These are phyloP conservation scores for Nomada flava DNA, from an alignment of 2,888 invertebrate species.

Conservation along the genomic window DNA sequence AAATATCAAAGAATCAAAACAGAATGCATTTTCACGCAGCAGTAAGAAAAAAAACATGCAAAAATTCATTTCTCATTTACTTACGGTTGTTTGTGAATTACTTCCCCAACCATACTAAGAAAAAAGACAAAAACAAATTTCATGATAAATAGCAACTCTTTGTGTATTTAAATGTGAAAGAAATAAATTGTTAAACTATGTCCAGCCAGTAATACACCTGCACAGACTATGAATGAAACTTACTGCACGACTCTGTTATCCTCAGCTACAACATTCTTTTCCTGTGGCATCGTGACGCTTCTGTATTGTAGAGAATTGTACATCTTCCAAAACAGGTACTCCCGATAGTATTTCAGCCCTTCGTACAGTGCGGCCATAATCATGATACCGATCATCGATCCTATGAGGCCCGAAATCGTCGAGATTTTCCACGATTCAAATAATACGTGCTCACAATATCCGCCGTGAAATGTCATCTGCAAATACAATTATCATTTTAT, in stretches of 20 bases:
- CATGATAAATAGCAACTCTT: conserved; percentile 18
- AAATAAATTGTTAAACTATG: background rate
- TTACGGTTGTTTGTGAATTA: conserved; percentile 91
- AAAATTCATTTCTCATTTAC: conserved; percentile 79
- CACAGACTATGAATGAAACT: conserved; percentile 82
- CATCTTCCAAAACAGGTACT: conserved; percentile 92
- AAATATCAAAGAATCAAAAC: background rate
- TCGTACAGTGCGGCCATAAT: conserved; percentile 97
- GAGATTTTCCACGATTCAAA: conserved; percentile 93
- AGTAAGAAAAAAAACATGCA: background rate
- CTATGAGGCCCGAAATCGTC: conserved; percentile 91
- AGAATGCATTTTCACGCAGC: background rate
- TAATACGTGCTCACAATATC: conserved; percentile 90
- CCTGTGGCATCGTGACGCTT: conserved; percentile 91
- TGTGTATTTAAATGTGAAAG: background rate
- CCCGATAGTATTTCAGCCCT: conserved; percentile 95
- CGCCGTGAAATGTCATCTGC: conserved; percentile 92
- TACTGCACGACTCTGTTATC: conserved; percentile 93
- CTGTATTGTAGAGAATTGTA: conserved; percentile 94
- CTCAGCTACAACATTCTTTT: conserved; percentile 87
- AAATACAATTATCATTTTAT: conserved; percentile 39
- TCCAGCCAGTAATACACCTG: background rate
- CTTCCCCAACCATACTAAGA: conserved; percentile 89
- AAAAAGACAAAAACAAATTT: conserved; percentile 71
- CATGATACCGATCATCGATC: conserved; percentile 96